Evolutionary conservation across 2,797 vertebrate species (phyloP).

Genomic region (Prionace glauca): DNA sequence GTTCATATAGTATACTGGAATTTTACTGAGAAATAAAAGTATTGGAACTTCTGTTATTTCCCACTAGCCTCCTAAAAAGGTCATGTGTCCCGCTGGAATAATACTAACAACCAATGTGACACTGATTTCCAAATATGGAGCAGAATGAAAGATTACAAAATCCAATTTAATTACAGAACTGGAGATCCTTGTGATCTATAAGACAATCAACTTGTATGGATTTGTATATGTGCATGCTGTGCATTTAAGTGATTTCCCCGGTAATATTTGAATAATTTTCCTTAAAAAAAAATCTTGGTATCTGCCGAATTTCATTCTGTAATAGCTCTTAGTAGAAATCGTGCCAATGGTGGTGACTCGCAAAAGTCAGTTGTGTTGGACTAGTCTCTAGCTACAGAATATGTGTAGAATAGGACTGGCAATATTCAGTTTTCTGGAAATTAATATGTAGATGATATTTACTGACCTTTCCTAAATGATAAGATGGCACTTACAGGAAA

Average conservation of each 20-base stretch:
- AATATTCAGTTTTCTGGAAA: background rate
- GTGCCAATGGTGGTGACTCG: background rate
- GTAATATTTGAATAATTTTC: background rate
- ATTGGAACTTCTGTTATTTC: background rate
- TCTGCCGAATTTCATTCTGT: background rate
- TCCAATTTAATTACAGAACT: background rate
- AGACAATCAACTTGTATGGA: background rate
- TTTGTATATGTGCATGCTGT: background rate
- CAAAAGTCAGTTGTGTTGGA: too few relatives aligned
- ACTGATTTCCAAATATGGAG: background rate
- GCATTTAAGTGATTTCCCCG: background rate
- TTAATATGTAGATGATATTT: slow-evolving; percentile 10
- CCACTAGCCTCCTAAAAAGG: background rate
- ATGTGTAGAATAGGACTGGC: background rate
- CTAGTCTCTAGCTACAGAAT: background rate
- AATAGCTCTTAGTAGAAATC: background rate
- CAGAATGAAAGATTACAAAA: background rate
- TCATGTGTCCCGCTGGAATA: background rate
- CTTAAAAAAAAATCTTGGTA: background rate
- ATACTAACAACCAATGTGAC: background rate
- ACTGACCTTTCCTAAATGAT: slow-evolving; percentile 4
- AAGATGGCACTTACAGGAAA: slow-evolving; percentile 2
- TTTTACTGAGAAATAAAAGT: background rate
- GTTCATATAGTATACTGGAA: background rate
- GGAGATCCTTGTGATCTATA: background rate